Base-by-base conservation (phyloP, 1,140 invertebrate species). In the Gerris buenoi region DNA sequence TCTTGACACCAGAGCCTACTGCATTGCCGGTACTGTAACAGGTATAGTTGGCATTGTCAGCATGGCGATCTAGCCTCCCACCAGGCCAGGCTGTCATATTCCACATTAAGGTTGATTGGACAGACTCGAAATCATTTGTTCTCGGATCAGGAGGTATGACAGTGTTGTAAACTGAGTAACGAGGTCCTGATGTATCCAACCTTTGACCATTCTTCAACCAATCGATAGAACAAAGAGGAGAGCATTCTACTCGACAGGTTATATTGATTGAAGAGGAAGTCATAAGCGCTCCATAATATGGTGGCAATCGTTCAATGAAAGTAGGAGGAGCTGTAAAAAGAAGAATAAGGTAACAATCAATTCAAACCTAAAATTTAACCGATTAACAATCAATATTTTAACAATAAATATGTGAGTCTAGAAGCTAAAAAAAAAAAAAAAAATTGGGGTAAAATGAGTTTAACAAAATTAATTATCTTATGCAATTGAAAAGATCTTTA, bases 161-260 rank as follows among this genome's bases (percentile, higher is more conserved):
- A 29, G 80, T 82, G 46, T 81, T 83, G 59, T 82, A 81, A 13
- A 90, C 83, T 71, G 84, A 84, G 77, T 91, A 92, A 27, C 84
- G 65, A 27, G 62, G 66, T 2, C 68, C 64, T 60, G 58, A 60
- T 2, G 46, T 60, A 69, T 88, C 81, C 66, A 90, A 84, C 0
- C 81, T 77, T 1, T 78, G 75, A 3, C 84, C 86, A 73, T 91
- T 85, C 75, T 89, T 91, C 62, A 86, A 80, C 93, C 93, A 95
- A 15, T 85, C 80, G 59, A 95, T 86, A 29, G 85, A 83, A 76
- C 92, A 95, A 14, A 88, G 79, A 0, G 92, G 91, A 3, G 85
- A 89, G 75, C 92, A 95, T 74, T 95, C 91, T 25, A 95, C 88
- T 70, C 89, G 85, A 75, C 92, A 95, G 3, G 87, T 88, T 13